phyloP scores from a whole-genome alignment of 2,888 invertebrate genomes.

The Ormia ochracea region DNA sequence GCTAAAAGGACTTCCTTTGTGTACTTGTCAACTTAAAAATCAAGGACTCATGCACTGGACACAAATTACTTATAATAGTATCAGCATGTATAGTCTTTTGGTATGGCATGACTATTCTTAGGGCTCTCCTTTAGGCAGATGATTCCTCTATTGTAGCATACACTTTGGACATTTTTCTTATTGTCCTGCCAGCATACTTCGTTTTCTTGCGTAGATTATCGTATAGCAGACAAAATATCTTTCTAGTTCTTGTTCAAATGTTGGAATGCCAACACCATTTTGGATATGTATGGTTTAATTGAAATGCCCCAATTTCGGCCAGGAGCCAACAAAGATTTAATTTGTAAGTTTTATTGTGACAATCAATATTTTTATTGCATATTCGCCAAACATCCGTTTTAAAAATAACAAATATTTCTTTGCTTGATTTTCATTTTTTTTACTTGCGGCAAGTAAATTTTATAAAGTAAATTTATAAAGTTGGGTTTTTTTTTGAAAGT shows the following conservation, averaged over 20 bases:
- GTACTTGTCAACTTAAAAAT: no score
- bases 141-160: no score
- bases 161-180: no score
- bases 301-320: conserved; percentile 12
- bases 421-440: not conserved
- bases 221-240: conserved; percentile 10
- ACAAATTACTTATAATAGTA: no score
- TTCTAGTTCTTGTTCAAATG: not conserved
- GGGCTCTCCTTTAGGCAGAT: no score
- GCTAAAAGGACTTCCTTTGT: no score
- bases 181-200: no score
- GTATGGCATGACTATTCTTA: no score
- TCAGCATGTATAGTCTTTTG: no score
- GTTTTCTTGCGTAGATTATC: not conserved
- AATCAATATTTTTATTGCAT: conserved; percentile 24
- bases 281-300: not conserved
- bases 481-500: not conserved
- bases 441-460: not conserved
- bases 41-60: no score
- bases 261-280: not conserved
- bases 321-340: conserved; percentile 5
- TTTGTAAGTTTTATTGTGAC: conserved; percentile 25
- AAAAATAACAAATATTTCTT: not conserved
- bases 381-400: not conserved
- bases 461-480: not conserved